Conservation (phyloP, 2,797 vertebrate species). For the Moxostoma hubbsi region DNA sequence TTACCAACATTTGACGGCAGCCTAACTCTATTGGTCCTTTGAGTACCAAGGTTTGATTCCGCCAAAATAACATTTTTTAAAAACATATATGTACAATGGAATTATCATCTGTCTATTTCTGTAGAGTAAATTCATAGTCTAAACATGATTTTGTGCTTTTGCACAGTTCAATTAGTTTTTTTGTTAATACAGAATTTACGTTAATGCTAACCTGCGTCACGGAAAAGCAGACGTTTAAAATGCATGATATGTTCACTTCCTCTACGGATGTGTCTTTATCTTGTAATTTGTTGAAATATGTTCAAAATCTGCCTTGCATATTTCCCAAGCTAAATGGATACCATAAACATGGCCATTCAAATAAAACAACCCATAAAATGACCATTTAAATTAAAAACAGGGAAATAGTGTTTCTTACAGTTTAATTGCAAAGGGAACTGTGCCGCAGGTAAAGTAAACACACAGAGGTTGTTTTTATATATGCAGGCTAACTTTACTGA, state of each 20-base stretch:
- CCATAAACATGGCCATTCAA: conserved; percentile 23
- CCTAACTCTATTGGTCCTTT: too few species aligned
- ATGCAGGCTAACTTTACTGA: neutral
- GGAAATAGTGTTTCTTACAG: neutral
- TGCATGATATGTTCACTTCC: neutral
- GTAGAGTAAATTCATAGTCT: too few species aligned
- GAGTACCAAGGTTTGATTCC: too few species aligned
- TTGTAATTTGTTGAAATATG: neutral
- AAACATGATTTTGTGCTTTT: too few species aligned
- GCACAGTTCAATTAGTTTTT: too few species aligned
- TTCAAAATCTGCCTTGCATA: conserved; percentile 9
- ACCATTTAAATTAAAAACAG: conserved; percentile 25
- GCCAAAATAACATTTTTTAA: neutral
- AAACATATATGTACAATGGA: neutral
- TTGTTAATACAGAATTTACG: too few species aligned
- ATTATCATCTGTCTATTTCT: too few species aligned
- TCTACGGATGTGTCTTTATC: neutral
- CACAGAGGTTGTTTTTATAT: neutral
- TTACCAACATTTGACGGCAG: too few species aligned
- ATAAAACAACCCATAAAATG: conserved; percentile 26
- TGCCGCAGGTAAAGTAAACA: neutral
- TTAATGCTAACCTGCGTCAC: too few species aligned
- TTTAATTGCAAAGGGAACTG: neutral
- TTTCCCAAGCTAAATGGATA: conserved; percentile 16
- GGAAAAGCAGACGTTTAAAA: neutral